Conservation (phyloP, 2,888 invertebrate species). For the Pasiphila rectangulata region DNA sequence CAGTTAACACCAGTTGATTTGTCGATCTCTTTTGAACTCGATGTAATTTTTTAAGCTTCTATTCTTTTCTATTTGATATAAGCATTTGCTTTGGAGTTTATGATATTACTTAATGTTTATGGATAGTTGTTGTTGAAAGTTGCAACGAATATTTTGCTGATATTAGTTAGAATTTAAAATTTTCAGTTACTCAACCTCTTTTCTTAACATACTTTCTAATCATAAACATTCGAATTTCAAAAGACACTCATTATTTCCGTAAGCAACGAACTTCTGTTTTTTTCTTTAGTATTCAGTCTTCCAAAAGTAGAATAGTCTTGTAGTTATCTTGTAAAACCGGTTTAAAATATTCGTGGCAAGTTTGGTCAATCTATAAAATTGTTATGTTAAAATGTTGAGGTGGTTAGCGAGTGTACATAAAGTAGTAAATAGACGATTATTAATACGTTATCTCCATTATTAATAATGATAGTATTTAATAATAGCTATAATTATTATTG, state of each 20-base stretch:
- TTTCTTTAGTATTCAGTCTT: slow-evolving; percentile 13
- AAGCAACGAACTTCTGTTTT: neutral
- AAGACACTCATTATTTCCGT: too few species aligned
- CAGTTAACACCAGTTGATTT: slow-evolving; percentile 56
- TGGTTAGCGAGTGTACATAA: slow-evolving; percentile 63
- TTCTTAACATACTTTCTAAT: too few species aligned
- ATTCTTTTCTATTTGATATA: slow-evolving; percentile 27
- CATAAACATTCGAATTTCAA: too few species aligned
- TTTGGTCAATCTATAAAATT: slow-evolving; percentile 44
- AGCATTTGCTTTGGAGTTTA: slow-evolving; percentile 35
- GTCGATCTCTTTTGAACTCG: slow-evolving; percentile 31
- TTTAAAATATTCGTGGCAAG: slow-evolving; percentile 48
- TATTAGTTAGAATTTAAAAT: slow-evolving; percentile 15
- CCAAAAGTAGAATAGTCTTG: slow-evolving; percentile 11
- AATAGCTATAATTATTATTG: slow-evolving; percentile 81
- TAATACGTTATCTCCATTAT: slow-evolving; percentile 72
- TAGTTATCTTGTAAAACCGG: slow-evolving; percentile 12
- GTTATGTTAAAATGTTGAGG: slow-evolving; percentile 59
- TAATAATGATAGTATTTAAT: slow-evolving; percentile 55
- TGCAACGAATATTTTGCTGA: slow-evolving; percentile 32
- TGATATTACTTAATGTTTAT: slow-evolving; percentile 32
- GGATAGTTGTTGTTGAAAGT: slow-evolving; percentile 34
- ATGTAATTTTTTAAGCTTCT: slow-evolving; percentile 24
- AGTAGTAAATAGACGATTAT: slow-evolving; percentile 68
- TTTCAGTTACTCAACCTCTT: too few species aligned